These are phyloP conservation scores for Enoplolaimus lenunculus DNA, from an alignment of 2,888 invertebrate genomes.

Conservation along the genomic window DNA sequence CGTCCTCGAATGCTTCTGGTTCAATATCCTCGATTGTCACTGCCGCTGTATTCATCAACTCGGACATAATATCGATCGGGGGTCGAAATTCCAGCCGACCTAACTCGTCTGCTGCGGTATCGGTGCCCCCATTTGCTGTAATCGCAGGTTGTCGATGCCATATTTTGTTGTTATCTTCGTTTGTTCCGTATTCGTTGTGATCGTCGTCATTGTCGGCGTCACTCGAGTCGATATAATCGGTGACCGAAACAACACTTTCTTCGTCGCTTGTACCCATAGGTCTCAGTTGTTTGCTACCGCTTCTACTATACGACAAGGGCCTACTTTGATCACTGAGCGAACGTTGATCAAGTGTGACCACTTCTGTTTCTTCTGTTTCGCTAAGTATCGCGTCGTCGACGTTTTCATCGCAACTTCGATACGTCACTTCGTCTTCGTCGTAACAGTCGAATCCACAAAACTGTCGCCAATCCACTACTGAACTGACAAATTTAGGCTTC, in stretches of 20 bases:
- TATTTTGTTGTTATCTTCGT: too few relatives aligned
- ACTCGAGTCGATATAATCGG: slow-evolving; percentile 1
- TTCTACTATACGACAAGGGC: neutral
- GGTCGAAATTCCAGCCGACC: neutral
- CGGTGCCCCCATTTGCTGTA: too few relatives aligned
- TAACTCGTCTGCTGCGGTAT: neutral
- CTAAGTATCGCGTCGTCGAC: slow-evolving; percentile 6
- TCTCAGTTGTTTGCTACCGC: neutral
- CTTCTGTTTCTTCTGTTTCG: slow-evolving; percentile 7
- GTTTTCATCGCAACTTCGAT: slow-evolving; percentile 3
- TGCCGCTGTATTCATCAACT: neutral
- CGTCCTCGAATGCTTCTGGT: neutral
- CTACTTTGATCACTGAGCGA: too few relatives aligned
- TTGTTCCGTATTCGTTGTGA: neutral
- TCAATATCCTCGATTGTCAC: neutral
- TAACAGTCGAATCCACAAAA: too few relatives aligned
- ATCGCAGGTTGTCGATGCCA: too few relatives aligned
- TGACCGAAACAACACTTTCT: slow-evolving; percentile 2
- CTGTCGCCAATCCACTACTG: slow-evolving; percentile 1
- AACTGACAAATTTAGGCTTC: neutral
- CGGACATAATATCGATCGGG: slow-evolving; percentile 6
- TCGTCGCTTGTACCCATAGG: neutral
- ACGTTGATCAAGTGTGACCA: slow-evolving; percentile 2
- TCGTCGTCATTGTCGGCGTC: too few relatives aligned
- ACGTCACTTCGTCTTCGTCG: too few relatives aligned